These are phyloP conservation scores for Drosophila heteroneura DNA, from an alignment of 2,888 invertebrate species.

Conservation along the genomic window DNA sequence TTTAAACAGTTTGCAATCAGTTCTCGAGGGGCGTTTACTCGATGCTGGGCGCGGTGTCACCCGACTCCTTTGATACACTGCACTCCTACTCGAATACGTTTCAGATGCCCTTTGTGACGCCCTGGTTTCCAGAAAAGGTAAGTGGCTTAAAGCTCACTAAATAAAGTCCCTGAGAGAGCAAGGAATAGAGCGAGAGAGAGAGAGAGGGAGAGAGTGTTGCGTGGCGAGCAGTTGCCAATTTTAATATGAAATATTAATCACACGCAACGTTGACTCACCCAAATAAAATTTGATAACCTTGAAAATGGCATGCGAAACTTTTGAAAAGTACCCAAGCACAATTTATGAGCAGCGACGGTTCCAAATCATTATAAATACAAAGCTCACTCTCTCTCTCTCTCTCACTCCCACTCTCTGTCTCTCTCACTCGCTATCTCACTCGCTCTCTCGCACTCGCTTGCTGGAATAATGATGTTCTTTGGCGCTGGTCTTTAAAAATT, in stretches of 20 bases:
- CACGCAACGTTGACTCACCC: conserved; percentile 71
- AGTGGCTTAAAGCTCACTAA: conserved; percentile 72
- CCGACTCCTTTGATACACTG: conserved; percentile 97
- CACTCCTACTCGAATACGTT: conserved; percentile 98
- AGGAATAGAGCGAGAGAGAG: not conserved
- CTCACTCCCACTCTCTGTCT: conserved; percentile 21
- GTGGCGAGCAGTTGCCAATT: conserved; percentile 56
- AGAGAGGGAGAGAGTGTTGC: not conserved
- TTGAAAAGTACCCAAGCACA: conserved; percentile 24
- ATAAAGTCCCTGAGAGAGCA: conserved; percentile 40
- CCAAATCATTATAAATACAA: conserved; percentile 76
- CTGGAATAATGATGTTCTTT: conserved; percentile 58
- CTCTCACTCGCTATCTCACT: not conserved
- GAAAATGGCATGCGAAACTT: conserved; percentile 49
- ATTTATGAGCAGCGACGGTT: conserved; percentile 68
- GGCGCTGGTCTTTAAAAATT: conserved; percentile 73
- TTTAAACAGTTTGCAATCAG: conserved; percentile 92
- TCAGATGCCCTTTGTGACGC: conserved; percentile 97
- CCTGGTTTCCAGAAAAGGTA: conserved; percentile 97
- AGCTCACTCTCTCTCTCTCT: conserved; percentile 9
- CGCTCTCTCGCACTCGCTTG: not conserved
- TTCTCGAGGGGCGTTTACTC: conserved; percentile 95
- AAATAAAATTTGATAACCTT: conserved; percentile 69
- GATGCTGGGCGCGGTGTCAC: conserved; percentile 95
- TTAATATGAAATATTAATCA: conserved; percentile 83